Evolutionary conservation across 2,797 vertebrate genomes (phyloP).

Genomic region (Enteromius argenteus): DNA sequence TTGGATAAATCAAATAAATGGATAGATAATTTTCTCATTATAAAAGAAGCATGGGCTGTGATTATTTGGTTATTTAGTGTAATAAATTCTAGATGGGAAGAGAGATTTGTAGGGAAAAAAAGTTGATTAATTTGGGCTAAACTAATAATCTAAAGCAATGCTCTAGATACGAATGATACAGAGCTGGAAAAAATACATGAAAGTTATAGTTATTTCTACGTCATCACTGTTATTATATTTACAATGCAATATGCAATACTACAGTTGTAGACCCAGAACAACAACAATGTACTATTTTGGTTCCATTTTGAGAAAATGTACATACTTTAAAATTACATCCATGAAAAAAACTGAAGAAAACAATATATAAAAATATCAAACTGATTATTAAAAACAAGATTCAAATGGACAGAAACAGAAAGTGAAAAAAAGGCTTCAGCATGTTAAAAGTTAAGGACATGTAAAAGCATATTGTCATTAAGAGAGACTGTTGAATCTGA

Average conservation of each 20-base stretch:
- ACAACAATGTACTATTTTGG: neutral
- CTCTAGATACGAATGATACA: neutral
- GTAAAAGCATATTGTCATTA: neutral
- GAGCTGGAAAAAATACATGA: neutral
- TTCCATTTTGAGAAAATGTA: neutral
- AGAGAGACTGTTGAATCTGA: neutral
- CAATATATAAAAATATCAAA: neutral
- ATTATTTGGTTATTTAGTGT: constrained; percentile 40
- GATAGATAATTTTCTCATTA: neutral
- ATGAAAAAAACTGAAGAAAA: neutral
- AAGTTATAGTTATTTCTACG: neutral
- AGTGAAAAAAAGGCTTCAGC: neutral
- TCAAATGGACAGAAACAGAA: neutral
- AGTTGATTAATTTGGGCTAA: neutral
- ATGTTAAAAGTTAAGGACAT: neutral
- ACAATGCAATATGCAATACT: neutral
- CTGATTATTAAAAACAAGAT: neutral
- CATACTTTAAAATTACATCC: neutral
- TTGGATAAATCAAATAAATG: too few species aligned
- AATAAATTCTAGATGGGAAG: constrained; percentile 55
- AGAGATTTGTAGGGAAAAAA: constrained; percentile 39
- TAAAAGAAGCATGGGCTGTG: constrained; percentile 21
- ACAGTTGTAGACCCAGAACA: neutral
- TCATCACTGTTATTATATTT: neutral
- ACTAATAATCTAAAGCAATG: neutral